These are phyloP conservation scores for Halcyon leucocephala DNA, from an alignment of 2,797 vertebrate genomes.

Conservation along the genomic window DNA sequence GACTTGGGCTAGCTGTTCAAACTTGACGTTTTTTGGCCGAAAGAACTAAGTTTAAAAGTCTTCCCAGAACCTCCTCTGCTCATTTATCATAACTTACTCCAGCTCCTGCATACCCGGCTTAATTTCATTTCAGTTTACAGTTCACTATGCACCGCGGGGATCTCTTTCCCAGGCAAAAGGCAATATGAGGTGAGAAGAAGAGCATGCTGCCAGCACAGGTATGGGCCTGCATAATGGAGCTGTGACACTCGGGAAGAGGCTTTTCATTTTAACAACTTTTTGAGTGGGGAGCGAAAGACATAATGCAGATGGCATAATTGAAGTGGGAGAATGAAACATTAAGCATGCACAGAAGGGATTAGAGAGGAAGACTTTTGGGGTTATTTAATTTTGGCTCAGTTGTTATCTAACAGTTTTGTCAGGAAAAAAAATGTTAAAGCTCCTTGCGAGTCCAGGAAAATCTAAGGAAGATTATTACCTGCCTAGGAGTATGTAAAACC, in stretches of 20 bases:
- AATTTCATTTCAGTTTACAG: slow-evolving; percentile 81
- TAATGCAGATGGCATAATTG: slow-evolving; percentile 86
- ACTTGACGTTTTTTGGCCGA: neutral
- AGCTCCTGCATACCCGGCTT: slow-evolving; percentile 74
- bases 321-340: slow-evolving; percentile 80
- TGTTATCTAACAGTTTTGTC: slow-evolving; percentile 68
- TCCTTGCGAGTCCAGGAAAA: slow-evolving; percentile 26
- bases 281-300: slow-evolving; percentile 79
- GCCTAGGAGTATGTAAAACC: slow-evolving; percentile 62
- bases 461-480: slow-evolving; percentile 69
- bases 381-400: slow-evolving; percentile 74
- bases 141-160: slow-evolving; percentile 79
- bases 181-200: slow-evolving; percentile 98
- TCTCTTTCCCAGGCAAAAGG: slow-evolving; percentile 86
- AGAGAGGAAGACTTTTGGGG: slow-evolving; percentile 70
- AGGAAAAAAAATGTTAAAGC: slow-evolving; percentile 33
- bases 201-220: slow-evolving; percentile 90
- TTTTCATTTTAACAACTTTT: slow-evolving; percentile 92
- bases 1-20: neutral
- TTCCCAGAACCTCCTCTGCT: neutral
- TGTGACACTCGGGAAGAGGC: slow-evolving; percentile 73
- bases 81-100: slow-evolving; percentile 65
- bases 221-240: slow-evolving; percentile 94
- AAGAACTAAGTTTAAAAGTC: neutral
- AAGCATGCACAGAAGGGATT: slow-evolving; percentile 78